Base-by-base conservation (phyloP, 2,113 vertebrate species). In the Rissa tridactyla region DNA sequence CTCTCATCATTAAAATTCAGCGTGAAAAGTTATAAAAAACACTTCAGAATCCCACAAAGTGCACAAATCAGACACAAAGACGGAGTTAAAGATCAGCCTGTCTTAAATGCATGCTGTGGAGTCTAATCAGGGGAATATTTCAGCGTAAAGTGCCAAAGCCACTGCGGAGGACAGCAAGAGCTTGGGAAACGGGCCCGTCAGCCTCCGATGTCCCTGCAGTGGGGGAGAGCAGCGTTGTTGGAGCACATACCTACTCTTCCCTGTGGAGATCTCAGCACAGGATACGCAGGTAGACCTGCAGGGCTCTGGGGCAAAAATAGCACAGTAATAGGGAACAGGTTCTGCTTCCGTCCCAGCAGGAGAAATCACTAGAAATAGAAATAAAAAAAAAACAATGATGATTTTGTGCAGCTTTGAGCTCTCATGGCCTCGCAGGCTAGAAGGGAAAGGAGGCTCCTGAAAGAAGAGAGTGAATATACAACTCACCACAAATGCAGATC, bases 1-100 rank as follows among this genome's bases (percentile, higher is more conserved):
- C 14, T 92, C 51, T 92, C 62, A 85, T 85, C 66, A 79, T 87
- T 82, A 95, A 89, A 94, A 89, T 92, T 65, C 66, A 87, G 17
- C 4, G 0, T 87, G 66, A 80, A 87, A 92, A 92, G 62, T 87
- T 84, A 87, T 29, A 66, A 85, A 91, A 90, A 91, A 55, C 92
- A 95, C 91, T 96, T 91, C 92, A 95, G 58, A 91, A 91, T 82
- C 38, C 42, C 49, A 70, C 66, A 87, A 92, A 92, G 54, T 90
- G 78, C 58, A 80, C 75, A 90, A 94, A 76, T 92, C 83, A 91
- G 75, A 89, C n/a, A 77, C 14, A 11, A 92, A 34, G 5, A 77
- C 16, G 1, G 9, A 89, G 38, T 69, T 88, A 86, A 87, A 95
- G 66, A 92, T 79, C 84, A 90, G 46, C 14, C 81, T 68, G 14